Evolutionary conservation across 53 echinoderm and acorn worm species (phyloP), one percentile per base, ranked within the genome.

Genomic region (Astropecten irregularis): DNA sequence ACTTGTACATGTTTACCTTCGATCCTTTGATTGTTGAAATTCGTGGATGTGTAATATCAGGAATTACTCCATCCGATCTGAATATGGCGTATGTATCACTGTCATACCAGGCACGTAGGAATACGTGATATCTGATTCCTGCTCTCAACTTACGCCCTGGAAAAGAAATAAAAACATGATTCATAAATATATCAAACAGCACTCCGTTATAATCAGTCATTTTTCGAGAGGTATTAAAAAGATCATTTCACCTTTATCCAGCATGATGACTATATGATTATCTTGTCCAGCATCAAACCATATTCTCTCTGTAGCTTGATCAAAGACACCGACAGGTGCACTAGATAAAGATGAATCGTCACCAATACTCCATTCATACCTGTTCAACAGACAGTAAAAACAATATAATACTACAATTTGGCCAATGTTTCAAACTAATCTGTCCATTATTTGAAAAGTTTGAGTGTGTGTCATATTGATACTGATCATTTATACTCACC

Each of bases 281-380:
- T 82, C 83, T 26, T 50, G 38, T 51, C 83, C 83, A 14, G 30
- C 68, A 33, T 82, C 83, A 37, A 67, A 58, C 83, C 83, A 82
- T 9, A 67, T 30, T 67, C 83, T 66, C 7, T 82, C 83, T 0
- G 37, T 18, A 16, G 68, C 55, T 38, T 38, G 26, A 68, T 82
- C 83, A 50, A 82, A 82, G 25, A 82, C 68, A 9, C 83, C 83
- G 13, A 19, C 25, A 3, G 83, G 83, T 15, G 65, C 82, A 28
- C 20, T 30, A 18, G 52, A 54, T 23, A 54, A 50, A 28, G 64
- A 62, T 19, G 31, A 22, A 18, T 67, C 40, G 19, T 53, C 49
- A 14, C 83, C 83, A 40, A 67, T 40, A 67, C 83, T 82, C 68
- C 83, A 82, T 34, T 82, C 83, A 82, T 36, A 82, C 83, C 83